These are phyloP conservation scores for Aphrocallistes beatrix DNA, from an alignment of 37 sponge, comb jelly and placozoan species.

Conservation along the genomic window DNA sequence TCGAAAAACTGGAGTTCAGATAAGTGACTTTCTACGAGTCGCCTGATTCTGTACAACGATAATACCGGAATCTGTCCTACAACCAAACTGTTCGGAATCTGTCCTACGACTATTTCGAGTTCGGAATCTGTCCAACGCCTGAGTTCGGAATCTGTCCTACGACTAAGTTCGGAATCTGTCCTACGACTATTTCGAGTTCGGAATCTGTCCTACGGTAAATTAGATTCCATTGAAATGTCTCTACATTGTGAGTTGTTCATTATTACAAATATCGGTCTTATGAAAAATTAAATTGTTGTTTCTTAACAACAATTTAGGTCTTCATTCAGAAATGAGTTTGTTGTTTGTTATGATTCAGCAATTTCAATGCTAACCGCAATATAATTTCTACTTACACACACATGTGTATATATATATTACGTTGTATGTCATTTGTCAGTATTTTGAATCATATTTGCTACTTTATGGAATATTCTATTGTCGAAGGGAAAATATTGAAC, in stretches of 20 bases:
- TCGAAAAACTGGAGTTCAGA: no score
- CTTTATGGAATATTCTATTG: neutral
- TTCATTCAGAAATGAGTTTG: slow-evolving; percentile 17
- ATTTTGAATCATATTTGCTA: slow-evolving; percentile 16
- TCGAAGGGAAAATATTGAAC: slow-evolving; percentile 20
- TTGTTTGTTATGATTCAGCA: slow-evolving; percentile 13
- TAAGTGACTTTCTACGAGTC: no score
- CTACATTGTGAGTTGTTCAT: slow-evolving; percentile 14
- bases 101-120: no score
- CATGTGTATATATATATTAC: slow-evolving; percentile 3
- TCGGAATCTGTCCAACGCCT: no score
- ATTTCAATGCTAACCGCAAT: slow-evolving; percentile 19
- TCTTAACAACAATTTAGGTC: slow-evolving; percentile 18
- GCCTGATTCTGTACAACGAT: no score
- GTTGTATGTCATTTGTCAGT: neutral
- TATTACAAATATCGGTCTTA: slow-evolving; percentile 6
- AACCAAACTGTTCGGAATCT: no score
- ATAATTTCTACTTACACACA: slow-evolving; percentile 16
- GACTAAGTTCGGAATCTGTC: slow-evolving; percentile 8
- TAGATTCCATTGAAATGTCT: slow-evolving; percentile 19
- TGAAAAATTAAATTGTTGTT: slow-evolving; percentile 12
- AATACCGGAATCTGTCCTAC: no score
- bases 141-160: neutral
- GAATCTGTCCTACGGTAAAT: slow-evolving; percentile 14
- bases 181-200: slow-evolving; percentile 9